Percentiles rank a stretch among this genome's conserved stretches.
These are phyloP conservation scores for Petroica traversi DNA, from an alignment of 2,113 vertebrate genomes.

Conservation along the genomic window DNA sequence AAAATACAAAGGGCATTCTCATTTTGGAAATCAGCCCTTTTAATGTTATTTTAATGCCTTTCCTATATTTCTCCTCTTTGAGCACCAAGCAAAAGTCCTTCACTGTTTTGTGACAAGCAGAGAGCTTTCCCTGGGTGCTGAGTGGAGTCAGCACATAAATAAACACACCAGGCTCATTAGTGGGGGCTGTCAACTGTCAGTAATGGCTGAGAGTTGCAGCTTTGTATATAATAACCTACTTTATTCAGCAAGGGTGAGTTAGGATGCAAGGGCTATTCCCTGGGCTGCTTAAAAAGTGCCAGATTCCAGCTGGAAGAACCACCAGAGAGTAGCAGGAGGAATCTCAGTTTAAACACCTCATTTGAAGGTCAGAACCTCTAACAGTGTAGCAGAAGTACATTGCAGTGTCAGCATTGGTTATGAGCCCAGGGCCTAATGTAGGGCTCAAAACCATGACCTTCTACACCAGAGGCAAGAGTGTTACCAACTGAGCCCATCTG, in stretches of 20 bases:
- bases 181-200: conserved; percentile 2
- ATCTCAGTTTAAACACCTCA: conserved; percentile 54
- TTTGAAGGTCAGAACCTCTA: conserved; percentile 64
- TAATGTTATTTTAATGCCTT: not conserved
- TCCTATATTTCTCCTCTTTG: not conserved
- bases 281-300: conserved; percentile 42
- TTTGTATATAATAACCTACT: conserved; percentile 17
- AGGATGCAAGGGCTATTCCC: conserved; percentile 41
- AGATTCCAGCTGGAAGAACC: conserved; percentile 62
- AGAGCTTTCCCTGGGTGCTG: not conserved
- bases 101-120: not conserved
- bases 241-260: conserved; percentile 29
- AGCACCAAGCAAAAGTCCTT: not conserved
- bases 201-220: not conserved
- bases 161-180: conserved; percentile 27
- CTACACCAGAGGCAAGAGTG: conserved; percentile 59
- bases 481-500: conserved; percentile 61
- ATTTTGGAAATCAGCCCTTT: not conserved
- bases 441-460: conserved; percentile 61
- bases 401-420: conserved; percentile 68
- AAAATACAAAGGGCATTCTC: not conserved
- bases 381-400: conserved; percentile 14
- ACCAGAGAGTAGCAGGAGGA: conserved; percentile 42
- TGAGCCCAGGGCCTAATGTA: conserved; percentile 42
- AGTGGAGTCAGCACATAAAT: not conserved